phyloP scores from a whole-genome alignment of 2,888 invertebrate genomes.

The Anodontia alba region DNA sequence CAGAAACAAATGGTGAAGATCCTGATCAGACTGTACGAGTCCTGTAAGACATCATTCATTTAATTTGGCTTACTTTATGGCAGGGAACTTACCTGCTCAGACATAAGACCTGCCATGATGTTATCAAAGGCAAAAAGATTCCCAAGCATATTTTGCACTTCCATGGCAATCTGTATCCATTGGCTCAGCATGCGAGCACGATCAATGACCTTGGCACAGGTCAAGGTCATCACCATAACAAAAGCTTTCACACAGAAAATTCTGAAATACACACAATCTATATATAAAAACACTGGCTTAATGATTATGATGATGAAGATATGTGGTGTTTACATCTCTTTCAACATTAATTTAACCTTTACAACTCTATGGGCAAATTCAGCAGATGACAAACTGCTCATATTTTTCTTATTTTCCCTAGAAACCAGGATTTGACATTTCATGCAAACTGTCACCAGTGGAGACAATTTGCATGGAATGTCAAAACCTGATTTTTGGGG shows the following conservation, averaged over 20 bases:
- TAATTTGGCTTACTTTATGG: no score
- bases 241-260: constrained; percentile 94
- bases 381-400: no score
- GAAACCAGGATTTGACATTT: no score
- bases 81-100: constrained; percentile 94
- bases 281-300: no score
- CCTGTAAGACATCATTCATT: no score
- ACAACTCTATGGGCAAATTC: no score
- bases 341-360: no score
- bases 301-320: neutral
- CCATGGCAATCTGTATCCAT: constrained; percentile 96
- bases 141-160: constrained; percentile 95
- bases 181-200: constrained; percentile 94
- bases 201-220: constrained; percentile 89
- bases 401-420: no score
- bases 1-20: no score
- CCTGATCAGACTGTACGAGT: neutral
- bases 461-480: no score
- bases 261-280: constrained; percentile 85
- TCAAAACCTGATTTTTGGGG: no score
- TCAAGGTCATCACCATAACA: constrained; percentile 94
- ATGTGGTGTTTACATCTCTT: neutral
- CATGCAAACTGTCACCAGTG: no score
- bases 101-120: constrained; percentile 95
- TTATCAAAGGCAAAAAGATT: constrained; percentile 96